Conservation (phyloP, 1,140 invertebrate genomes). For the Hylaeus anthracinus region DNA sequence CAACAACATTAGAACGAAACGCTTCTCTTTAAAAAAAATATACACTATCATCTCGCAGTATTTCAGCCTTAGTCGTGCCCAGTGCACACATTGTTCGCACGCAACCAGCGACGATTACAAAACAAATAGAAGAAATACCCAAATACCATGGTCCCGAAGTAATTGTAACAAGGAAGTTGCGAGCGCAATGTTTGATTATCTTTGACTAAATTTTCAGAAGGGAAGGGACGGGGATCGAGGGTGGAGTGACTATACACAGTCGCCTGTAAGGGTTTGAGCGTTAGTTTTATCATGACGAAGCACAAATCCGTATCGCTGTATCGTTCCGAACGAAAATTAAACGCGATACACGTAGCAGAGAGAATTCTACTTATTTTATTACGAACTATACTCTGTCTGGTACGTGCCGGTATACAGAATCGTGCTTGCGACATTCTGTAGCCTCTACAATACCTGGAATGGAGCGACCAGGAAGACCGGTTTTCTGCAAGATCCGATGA, state of each 20-base stretch:
- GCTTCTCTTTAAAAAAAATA: conserved; percentile 19
- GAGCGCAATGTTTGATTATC: conserved; percentile 59
- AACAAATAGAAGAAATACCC: conserved; percentile 29
- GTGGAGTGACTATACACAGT: conserved; percentile 32
- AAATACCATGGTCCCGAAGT: conserved; percentile 53
- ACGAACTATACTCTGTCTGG: conserved; percentile 7
- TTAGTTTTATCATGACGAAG: conserved; percentile 54
- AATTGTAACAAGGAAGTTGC: conserved; percentile 37
- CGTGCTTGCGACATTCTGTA: conserved; percentile 59
- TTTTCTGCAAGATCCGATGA: conserved; percentile 24
- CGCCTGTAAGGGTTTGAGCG: conserved; percentile 52
- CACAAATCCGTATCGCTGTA: conserved; percentile 44
- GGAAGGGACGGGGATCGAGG: neutral
- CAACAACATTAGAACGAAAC: conserved; percentile 26
- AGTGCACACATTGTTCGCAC: conserved; percentile 1
- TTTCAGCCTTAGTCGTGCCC: conserved; percentile 41
- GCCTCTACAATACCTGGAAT: conserved; percentile 60
- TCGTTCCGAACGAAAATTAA: conserved; percentile 1
- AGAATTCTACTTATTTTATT: conserved; percentile 25
- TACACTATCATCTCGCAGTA: conserved; percentile 21
- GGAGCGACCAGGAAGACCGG: conserved; percentile 45
- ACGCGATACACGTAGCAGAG: conserved; percentile 16
- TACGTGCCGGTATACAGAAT: conserved; percentile 30
- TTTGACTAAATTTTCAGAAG: conserved; percentile 60
- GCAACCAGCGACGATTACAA: conserved; percentile 33